A percentile compares a stretch with the other conserved stretches of the same genome.
phyloP scores from a whole-genome alignment of 2,888 invertebrate species.

The Metacarcinus magister region DNA sequence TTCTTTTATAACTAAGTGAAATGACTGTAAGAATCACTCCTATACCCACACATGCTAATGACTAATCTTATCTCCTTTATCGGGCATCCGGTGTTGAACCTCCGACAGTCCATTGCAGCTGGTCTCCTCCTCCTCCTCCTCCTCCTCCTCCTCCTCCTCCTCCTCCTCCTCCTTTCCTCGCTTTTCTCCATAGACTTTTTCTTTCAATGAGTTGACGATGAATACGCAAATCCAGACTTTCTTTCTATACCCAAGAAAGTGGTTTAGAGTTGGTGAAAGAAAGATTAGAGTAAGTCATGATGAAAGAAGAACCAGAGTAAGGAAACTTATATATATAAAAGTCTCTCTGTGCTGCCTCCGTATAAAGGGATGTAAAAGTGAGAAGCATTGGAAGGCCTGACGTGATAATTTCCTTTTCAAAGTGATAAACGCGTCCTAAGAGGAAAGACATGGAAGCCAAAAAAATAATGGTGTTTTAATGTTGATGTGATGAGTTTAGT shows the following conservation, averaged over 20 bases:
- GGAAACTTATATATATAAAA: neutral
- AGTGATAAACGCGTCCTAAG: neutral
- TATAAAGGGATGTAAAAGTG: neutral
- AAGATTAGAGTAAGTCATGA: neutral
- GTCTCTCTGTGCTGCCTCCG: neutral
- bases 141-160: constrained; percentile 38
- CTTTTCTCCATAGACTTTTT: neutral
- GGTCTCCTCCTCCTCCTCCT: neutral
- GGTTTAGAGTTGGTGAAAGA: neutral
- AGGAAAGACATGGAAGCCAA: neutral
- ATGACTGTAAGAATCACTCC: no score
- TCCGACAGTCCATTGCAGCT: neutral
- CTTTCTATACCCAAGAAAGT: neutral
- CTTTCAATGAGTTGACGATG: neutral
- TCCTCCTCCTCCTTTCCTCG: neutral
- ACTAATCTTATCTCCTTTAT: neutral
- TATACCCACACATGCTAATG: neutral
- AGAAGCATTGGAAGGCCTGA: neutral
- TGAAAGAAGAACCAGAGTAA: neutral
- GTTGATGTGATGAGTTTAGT: neutral
- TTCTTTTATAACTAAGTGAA: no score
- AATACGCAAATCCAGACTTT: neutral
- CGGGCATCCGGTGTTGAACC: neutral
- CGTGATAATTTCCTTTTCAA: neutral
- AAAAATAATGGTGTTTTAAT: neutral